Conservation (phyloP, 2,888 invertebrate genomes). For the Epinotia demarniana region DNA sequence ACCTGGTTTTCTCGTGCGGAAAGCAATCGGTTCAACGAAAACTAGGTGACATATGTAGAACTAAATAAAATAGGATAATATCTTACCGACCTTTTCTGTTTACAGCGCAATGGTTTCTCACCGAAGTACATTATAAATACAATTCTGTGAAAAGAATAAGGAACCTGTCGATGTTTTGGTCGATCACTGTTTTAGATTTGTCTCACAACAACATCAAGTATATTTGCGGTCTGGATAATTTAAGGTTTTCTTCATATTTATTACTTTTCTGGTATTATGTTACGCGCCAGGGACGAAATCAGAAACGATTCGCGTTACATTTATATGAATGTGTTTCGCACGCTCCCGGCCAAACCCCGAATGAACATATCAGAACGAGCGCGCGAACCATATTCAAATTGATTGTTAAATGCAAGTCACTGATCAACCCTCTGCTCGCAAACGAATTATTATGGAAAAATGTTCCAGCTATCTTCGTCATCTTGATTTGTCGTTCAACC, state of each 20-base stretch:
- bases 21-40: slow-evolving; percentile 36
- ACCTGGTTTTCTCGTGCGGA: slow-evolving; percentile 40
- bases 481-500: slow-evolving; percentile 85
- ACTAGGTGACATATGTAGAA: slow-evolving; percentile 21
- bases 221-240: slow-evolving; percentile 81
- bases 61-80: background rate
- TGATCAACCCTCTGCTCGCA: background rate
- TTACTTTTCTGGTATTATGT: slow-evolving; percentile 6
- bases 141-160: slow-evolving; percentile 82
- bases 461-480: slow-evolving; percentile 81
- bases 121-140: slow-evolving; percentile 85
- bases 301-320: background rate
- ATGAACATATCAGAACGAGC: background rate
- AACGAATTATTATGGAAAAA: slow-evolving; percentile 4
- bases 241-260: slow-evolving; percentile 69
- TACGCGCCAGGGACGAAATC: background rate
- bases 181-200: slow-evolving; percentile 84
- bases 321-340: background rate
- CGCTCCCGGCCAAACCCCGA: background rate
- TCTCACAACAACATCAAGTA: slow-evolving; percentile 85
- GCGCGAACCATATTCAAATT: background rate
- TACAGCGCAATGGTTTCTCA: slow-evolving; percentile 85
- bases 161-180: slow-evolving; percentile 85
- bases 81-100: slow-evolving; percentile 48
- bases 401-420: background rate